Percentiles rank a stretch among this genome's conserved stretches.
phyloP scores from a whole-genome alignment of 2,888 invertebrate genomes.

The Watsonalla binaria region DNA sequence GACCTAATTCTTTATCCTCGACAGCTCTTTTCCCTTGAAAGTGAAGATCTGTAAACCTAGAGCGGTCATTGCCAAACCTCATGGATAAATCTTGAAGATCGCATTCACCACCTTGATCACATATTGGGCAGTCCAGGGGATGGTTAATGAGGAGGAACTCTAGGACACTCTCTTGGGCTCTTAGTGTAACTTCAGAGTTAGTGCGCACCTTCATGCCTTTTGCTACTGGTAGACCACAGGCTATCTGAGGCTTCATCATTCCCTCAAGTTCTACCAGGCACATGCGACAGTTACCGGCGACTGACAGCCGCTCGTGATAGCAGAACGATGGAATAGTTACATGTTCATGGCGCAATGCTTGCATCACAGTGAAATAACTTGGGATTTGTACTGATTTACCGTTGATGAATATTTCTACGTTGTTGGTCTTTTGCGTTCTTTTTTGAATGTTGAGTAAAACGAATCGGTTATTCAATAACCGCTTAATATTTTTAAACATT shows the following conservation, averaged over 20 bases:
- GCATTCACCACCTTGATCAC: constrained; percentile 97
- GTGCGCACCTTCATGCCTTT: constrained; percentile 98
- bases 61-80: constrained; percentile 96
- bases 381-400: constrained; percentile 94
- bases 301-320: constrained; percentile 97
- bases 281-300: constrained; percentile 99
- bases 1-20: constrained; percentile 98
- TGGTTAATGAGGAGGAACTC: constrained; percentile 98
- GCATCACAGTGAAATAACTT: constrained; percentile 96
- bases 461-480: constrained; percentile 26
- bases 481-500: constrained; percentile 39
- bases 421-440: constrained; percentile 12
- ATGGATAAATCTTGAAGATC: constrained; percentile 98
- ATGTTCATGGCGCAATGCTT: constrained; percentile 59
- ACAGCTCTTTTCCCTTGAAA: constrained; percentile 95
- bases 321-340: constrained; percentile 92
- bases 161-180: constrained; percentile 89
- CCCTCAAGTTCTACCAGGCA: constrained; percentile 99
- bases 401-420: constrained; percentile 92
- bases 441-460: constrained; percentile 18
- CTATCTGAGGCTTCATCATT: constrained; percentile 96
- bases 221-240: constrained; percentile 98
- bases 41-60: constrained; percentile 93
- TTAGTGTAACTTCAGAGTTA: constrained; percentile 89
- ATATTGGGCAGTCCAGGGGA: constrained; percentile 99